A percentile compares a stretch with the other conserved stretches of the same genome.
Evolutionary conservation across 2,113 vertebrate species (phyloP).

Genomic region (Xenopus laevis): DNA sequence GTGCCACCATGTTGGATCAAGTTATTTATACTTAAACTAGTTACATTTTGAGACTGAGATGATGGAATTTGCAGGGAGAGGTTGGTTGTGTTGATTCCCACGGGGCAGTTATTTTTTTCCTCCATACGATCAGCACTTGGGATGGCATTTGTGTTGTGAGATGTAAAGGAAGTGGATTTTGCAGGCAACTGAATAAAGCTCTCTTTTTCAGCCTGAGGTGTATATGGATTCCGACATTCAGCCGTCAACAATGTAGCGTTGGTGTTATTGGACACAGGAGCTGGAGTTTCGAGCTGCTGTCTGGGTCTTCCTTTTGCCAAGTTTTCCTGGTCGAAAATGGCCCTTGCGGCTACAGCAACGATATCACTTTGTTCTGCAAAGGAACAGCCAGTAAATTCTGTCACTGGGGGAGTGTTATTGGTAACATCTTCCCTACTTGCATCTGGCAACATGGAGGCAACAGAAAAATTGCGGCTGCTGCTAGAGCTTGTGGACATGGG

Average conservation of each 20-base stretch:
- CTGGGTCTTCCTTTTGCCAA: constrained; percentile 67
- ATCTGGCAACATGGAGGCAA: constrained; percentile 90
- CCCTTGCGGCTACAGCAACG: constrained; percentile 82
- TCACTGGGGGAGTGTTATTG: constrained; percentile 61
- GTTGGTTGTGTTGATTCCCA: constrained; percentile 62
- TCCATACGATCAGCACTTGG: constrained; percentile 58
- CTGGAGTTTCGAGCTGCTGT: constrained; percentile 53
- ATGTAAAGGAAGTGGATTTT: constrained; percentile 58
- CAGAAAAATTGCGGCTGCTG: constrained; percentile 85
- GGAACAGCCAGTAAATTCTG: constrained; percentile 75
- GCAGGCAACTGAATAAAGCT: constrained; percentile 61
- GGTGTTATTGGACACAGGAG: constrained; percentile 57
- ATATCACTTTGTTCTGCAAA: constrained; percentile 92
- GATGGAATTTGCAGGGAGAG: constrained; percentile 68
- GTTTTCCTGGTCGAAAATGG: constrained; percentile 89
- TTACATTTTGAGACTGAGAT: constrained; percentile 70
- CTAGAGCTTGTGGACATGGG: constrained; percentile 79
- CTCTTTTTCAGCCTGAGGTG: constrained; percentile 59
- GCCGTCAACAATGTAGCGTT: constrained; percentile 61
- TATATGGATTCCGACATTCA: constrained; percentile 61
- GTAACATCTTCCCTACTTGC: constrained; percentile 64
- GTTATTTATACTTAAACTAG: constrained; percentile 91
- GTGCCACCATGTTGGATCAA: constrained; percentile 77
- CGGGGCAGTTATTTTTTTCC: constrained; percentile 70
- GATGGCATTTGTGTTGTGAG: constrained; percentile 57